Base-by-base conservation (phyloP, 2,888 invertebrate genomes). In the Drosophila nr. fundita region DNA sequence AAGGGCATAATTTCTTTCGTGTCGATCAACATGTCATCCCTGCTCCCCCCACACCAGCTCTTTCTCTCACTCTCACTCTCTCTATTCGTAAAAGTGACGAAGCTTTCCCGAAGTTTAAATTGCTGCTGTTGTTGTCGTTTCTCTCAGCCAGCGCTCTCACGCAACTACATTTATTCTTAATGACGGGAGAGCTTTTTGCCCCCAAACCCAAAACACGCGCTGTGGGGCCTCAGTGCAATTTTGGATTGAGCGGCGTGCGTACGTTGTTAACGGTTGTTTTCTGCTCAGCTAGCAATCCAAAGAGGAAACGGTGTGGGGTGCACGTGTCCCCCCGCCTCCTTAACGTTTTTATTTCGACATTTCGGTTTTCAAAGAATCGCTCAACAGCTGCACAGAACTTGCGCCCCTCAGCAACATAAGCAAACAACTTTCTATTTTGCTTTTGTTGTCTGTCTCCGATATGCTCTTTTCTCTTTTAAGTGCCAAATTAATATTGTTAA, bases 401-500 rank as follows among this genome's bases (percentile, higher is more conserved):
- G 63, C 55, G 49, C 34, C 11, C 15, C 45, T 24, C 27, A 61
- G n/a, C 54, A 53, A 38, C 60, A 65, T 30, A 68, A 68, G 72
- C 69, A 76, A 72, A 76, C 68, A 76, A 87, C 84, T 89, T 87
- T 89, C 87, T 76, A 67, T 74, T 83, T 70, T 71, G 57, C 58
- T 60, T 54, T 45, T 52, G 58, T 58, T 50, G 45, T 30, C 52
- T 36, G 29, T n/a, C 68, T 70, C 67, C 32, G 49, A 42, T 54
- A 61, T 54, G 55, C 60, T 72, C 7, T 27, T 11, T 36, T 18
- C 27, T 58, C 67, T 62, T 2, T 45, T n/a, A 24, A 53, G 27
- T 42, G 40, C 29, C 55, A 40, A 53, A 68, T 30, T 27, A 24
- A 69, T 24, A 32, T 45, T 49, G 29, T 8, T 21, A 45, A 4